phyloP scores from a whole-genome alignment of 1,140 invertebrate species.

The Galendromus occidentalis region DNA sequence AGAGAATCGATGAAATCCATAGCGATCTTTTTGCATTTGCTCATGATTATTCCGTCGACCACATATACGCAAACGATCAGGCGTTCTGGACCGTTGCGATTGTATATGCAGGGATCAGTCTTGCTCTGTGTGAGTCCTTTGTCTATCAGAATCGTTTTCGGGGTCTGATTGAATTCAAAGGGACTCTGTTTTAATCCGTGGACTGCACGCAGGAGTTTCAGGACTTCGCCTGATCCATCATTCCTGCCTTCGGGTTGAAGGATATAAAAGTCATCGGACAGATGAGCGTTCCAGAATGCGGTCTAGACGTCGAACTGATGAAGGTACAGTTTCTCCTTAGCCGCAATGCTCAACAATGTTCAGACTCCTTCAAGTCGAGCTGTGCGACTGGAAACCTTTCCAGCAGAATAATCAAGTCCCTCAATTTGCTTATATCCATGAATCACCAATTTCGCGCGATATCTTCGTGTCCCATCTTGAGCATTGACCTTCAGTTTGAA shows the following conservation, averaged over 20 bases:
- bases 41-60: slow-evolving; percentile 14
- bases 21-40: slow-evolving; percentile 16
- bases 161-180: not conserved
- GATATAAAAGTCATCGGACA: not conserved
- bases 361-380: not conserved
- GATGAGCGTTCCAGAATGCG: not conserved
- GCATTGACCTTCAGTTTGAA: not conserved
- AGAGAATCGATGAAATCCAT: slow-evolving; percentile 7
- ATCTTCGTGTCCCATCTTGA: not conserved
- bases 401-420: not conserved
- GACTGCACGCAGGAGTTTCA: not conserved
- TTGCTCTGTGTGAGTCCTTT: not conserved
- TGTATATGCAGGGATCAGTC: slow-evolving; percentile 10
- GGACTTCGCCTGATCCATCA: not conserved
- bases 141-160: not conserved
- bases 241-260: not conserved
- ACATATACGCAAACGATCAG: slow-evolving; percentile 15
- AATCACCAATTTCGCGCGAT: not conserved
- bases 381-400: not conserved
- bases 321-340: not conserved
- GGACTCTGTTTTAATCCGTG: not conserved
- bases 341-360: not conserved
- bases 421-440: not conserved
- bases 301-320: not conserved
- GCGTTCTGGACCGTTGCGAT: not conserved